Evolutionary conservation across 1,140 invertebrate genomes (phyloP), one percentile per base, ranked within the genome.

Genomic region (Eurosta solidaginis): DNA sequence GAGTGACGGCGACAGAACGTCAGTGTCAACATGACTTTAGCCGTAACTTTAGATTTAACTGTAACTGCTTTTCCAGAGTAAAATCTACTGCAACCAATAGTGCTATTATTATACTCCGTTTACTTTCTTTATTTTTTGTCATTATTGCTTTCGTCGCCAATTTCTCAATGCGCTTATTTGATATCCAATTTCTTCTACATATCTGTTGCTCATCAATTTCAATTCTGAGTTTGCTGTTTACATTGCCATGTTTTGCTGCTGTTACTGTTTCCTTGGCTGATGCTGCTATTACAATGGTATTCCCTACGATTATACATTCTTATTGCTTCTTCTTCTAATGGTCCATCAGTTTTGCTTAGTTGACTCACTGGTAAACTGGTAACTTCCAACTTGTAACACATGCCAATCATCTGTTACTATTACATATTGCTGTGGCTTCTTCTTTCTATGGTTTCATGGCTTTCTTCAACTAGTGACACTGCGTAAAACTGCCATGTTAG

Each of bases 331-430:
- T 40, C n/a, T 20, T 5, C 59, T 20, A 68, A 68, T 68, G 59
- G n/a, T n/a, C 33, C 33, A 68, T 42, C 33, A 68, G 59, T 68
- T 68, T 20, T 36, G n/a, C n/a, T n/a, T 68, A 68, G 33, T 68
- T 68, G n/a, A 40, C 59, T 40, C 20, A 12, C 29, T n/a, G n/a
- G n/a, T n/a, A n/a, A n/a, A 68, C 25, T 68, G 36, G n/a, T 68
- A 36, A 36, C 59, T 68, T 68, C 17, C 59, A 68, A 68, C 33
- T 40, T 68, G 33, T 33, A 68, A 68, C 59, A 68, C 40, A 68
- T 68, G 59, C 59, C 36, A 68, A 29, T 40, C 0, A 20, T 40
- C 4, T 22, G 33, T 29, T 9, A 68, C 59, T 10, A n/a, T n/a
- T 47, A 17, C 45, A 4, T 17, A 17, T 22, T 68, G 40, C 5